Conservation (phyloP, 2,797 vertebrate genomes). For the Pachyuromys duprasi region DNA sequence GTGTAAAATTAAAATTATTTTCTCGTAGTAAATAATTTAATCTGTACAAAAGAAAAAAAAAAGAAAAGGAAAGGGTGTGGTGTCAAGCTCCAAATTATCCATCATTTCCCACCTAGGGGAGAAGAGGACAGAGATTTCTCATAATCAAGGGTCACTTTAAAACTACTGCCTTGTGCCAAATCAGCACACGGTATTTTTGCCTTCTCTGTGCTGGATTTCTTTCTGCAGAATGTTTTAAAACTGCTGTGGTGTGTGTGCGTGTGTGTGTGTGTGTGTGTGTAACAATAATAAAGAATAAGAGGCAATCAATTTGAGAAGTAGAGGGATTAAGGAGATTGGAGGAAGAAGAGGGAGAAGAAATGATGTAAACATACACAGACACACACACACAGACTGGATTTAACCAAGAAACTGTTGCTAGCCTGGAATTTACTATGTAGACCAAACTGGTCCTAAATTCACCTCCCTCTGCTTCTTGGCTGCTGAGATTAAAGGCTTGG, state of each 20-base stretch:
- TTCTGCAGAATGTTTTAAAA: neutral
- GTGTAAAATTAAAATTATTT: neutral
- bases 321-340: neutral
- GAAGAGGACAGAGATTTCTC: neutral
- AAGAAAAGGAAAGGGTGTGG: neutral
- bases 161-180: neutral
- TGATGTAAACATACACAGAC: neutral
- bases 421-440: neutral
- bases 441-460: too few species aligned
- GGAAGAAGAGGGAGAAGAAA: too few species aligned
- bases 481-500: neutral
- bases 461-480: neutral
- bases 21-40: neutral
- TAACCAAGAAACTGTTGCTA: neutral
- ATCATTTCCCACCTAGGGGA: neutral
- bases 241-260: neutral
- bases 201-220: neutral
- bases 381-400: neutral
- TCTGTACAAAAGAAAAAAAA: neutral
- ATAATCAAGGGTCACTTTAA: neutral
- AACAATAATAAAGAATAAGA: too few species aligned
- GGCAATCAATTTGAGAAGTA: neutral
- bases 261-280: neutral
- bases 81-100: neutral
- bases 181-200: neutral